phyloP scores from a whole-genome alignment of 2,888 invertebrate genomes.

The Cheilosia vulpina region DNA sequence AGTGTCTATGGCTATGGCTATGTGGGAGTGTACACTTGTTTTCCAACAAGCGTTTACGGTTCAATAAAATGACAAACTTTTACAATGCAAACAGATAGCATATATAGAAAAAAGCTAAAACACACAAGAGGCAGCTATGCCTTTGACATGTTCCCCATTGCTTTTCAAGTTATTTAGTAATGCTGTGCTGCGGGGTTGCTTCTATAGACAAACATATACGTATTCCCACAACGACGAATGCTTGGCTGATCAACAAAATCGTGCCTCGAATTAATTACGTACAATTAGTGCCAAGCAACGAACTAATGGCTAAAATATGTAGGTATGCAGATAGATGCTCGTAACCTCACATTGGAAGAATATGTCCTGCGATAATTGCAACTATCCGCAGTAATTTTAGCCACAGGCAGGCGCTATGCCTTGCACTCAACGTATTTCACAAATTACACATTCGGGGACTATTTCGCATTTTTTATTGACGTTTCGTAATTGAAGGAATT shows the following conservation, averaged over 20 bases:
- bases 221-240: slow-evolving; percentile 6
- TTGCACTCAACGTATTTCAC: slow-evolving; percentile 23
- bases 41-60: slow-evolving; percentile 34
- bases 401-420: not conserved
- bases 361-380: slow-evolving; percentile 49
- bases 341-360: slow-evolving; percentile 40
- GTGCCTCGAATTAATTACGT: slow-evolving; percentile 58
- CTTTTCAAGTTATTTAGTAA: not conserved
- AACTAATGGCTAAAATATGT: slow-evolving; percentile 32
- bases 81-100: not conserved
- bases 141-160: slow-evolving; percentile 16
- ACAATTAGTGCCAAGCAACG: slow-evolving; percentile 46
- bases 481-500: slow-evolving; percentile 18
- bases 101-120: not conserved
- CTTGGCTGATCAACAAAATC: slow-evolving; percentile 38
- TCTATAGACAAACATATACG: not conserved
- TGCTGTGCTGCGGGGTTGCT: not conserved
- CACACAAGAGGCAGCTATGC: slow-evolving; percentile 10
- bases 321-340: not conserved
- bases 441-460: slow-evolving; percentile 21
- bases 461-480: slow-evolving; percentile 36
- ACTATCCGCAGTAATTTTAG: slow-evolving; percentile 42
- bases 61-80: slow-evolving; percentile 42
- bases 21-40: slow-evolving; percentile 18
- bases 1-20: slow-evolving; percentile 3